Conservation (phyloP, 2,888 invertebrate genomes). For the Euclidia mi region DNA sequence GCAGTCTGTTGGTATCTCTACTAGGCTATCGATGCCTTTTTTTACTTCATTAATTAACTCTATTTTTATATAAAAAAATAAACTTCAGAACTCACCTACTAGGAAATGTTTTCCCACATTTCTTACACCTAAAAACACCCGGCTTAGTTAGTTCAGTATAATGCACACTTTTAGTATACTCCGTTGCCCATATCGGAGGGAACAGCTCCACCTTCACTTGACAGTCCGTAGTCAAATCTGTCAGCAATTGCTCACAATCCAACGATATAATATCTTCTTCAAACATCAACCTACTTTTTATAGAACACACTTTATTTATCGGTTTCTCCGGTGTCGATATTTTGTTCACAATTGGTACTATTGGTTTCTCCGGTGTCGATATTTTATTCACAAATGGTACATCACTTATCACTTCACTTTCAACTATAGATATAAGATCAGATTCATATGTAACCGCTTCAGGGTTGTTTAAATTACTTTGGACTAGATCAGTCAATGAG, state of each 20-base stretch:
- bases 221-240: slow-evolving; percentile 42
- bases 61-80: neutral
- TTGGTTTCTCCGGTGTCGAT: neutral
- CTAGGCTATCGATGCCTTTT: too few species aligned
- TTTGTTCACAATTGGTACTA: too few species aligned
- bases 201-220: slow-evolving; percentile 44
- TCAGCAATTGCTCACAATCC: slow-evolving; percentile 11
- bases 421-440: neutral
- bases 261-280: slow-evolving; percentile 33
- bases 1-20: too few species aligned
- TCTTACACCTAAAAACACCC: slow-evolving; percentile 56
- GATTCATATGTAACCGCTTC: neutral
- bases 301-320: neutral
- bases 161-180: slow-evolving; percentile 48
- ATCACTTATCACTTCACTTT: too few species aligned
- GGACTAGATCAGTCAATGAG: slow-evolving; percentile 5
- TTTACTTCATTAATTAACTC: too few species aligned
- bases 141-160: slow-evolving; percentile 59
- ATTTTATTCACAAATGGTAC: too few species aligned
- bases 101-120: slow-evolving; percentile 56
- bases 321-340: neutral
- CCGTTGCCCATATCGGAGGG: slow-evolving; percentile 13
- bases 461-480: neutral
- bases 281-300: slow-evolving; percentile 38
- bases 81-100: slow-evolving; percentile 66